These are phyloP conservation scores for Molossus molossus DNA, from an alignment of 2,797 vertebrate species.

Conservation along the genomic window DNA sequence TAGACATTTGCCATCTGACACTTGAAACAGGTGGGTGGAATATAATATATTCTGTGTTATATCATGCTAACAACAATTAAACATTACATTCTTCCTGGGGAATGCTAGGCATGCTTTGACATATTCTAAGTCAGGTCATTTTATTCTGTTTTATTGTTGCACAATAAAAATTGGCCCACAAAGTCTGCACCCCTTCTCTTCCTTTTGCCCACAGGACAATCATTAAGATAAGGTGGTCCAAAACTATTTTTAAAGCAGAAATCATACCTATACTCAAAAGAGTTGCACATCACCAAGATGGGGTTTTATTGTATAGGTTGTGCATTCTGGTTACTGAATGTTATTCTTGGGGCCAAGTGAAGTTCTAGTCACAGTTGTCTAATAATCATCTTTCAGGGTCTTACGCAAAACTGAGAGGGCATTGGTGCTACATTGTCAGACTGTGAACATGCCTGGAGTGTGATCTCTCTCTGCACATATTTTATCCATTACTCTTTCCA, in stretches of 20 bases:
- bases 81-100: neutral
- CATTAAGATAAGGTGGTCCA: neutral
- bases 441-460: neutral
- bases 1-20: slow-evolving; percentile 8
- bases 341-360: neutral
- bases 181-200: neutral
- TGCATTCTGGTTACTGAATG: neutral
- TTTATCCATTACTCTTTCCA: neutral
- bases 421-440: neutral
- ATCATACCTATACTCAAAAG: neutral
- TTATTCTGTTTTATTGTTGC: slow-evolving; percentile 48
- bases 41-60: neutral
- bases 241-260: slow-evolving; percentile 26
- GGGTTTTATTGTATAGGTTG: neutral
- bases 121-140: slow-evolving; percentile 17
- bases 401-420: neutral
- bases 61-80: neutral
- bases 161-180: neutral
- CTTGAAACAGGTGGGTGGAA: neutral
- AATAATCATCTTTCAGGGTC: neutral
- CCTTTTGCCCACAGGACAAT: neutral
- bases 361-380: neutral
- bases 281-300: neutral
- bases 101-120: neutral
- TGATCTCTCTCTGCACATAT: neutral